Conservation (phyloP, 2,888 invertebrate species). For the Ligdia adustata region DNA sequence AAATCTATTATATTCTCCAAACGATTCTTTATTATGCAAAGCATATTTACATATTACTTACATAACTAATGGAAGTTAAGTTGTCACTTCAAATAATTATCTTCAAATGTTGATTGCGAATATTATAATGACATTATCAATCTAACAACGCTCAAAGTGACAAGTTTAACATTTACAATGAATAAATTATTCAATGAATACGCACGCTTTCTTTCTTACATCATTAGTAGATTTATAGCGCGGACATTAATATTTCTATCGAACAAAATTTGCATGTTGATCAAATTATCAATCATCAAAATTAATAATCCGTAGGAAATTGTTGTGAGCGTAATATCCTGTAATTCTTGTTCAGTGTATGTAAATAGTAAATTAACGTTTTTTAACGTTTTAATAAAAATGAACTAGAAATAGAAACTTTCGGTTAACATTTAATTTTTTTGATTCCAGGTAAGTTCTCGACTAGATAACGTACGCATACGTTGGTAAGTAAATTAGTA, state of each 20-base stretch:
- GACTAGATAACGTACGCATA: neutral
- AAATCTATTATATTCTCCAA: no score
- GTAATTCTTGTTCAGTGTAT: no score
- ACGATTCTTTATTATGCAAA: no score
- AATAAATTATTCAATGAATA: conserved; percentile 44
- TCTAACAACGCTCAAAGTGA: conserved; percentile 45
- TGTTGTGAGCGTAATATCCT: conserved; percentile 14
- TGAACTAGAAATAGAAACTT: no score
- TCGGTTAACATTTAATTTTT: no score
- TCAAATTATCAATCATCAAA: conserved; percentile 13
- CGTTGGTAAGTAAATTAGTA: neutral
- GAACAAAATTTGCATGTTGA: conserved; percentile 31
- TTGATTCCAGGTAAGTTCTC: no score
- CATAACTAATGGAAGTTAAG: conserved; percentile 44
- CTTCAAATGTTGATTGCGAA: conserved; percentile 43
- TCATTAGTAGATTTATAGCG: conserved; percentile 35
- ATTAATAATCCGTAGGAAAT: conserved; percentile 5
- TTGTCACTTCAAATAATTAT: conserved; percentile 42
- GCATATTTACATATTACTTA: conserved; percentile 33
- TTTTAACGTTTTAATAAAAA: no score
- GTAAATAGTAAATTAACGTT: no score
- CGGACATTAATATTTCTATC: conserved; percentile 24
- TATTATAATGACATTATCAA: conserved; percentile 53
- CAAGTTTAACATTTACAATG: conserved; percentile 46
- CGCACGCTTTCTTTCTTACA: conserved; percentile 47